Evolutionary conservation across 1,140 invertebrate species (phyloP).

Genomic region (Dufourea novaeangliae): DNA sequence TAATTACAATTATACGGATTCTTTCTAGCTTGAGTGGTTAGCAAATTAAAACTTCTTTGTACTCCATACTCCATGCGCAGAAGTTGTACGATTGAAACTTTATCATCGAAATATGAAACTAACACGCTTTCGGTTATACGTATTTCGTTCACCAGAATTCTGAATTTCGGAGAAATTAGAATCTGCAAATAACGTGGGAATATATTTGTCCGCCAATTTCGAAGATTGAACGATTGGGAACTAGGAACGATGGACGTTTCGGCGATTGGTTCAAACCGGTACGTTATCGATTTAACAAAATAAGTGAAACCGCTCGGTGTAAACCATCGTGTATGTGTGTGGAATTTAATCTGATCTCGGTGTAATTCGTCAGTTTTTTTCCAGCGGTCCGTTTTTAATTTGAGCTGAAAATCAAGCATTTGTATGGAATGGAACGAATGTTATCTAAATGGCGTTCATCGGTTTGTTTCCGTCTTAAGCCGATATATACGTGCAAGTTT

Average conservation of each 20-base stretch:
- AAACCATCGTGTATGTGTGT: slow-evolving; percentile 1
- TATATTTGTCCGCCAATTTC: too few relatives aligned
- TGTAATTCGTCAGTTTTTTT: slow-evolving; percentile 22
- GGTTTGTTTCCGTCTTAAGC: not conserved
- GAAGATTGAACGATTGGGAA: not conserved
- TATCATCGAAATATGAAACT: too few relatives aligned
- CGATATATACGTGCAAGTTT: not conserved
- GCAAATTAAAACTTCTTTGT: too few relatives aligned
- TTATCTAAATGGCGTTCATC: not conserved
- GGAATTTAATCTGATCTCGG: slow-evolving; percentile 16
- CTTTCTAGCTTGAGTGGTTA: too few relatives aligned
- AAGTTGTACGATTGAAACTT: too few relatives aligned
- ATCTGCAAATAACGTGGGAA: not conserved
- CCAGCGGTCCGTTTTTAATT: slow-evolving; percentile 10
- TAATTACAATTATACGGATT: too few relatives aligned
- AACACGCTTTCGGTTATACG: too few relatives aligned
- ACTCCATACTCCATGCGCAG: too few relatives aligned
- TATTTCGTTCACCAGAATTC: too few relatives aligned
- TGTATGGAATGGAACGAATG: not conserved
- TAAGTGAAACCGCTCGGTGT: not conserved
- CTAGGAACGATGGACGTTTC: not conserved
- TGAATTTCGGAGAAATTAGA: too few relatives aligned
- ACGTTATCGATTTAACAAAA: slow-evolving; percentile 22
- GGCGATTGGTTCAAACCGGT: not conserved
- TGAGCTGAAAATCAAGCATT: not conserved